phyloP scores from a whole-genome alignment of 2,113 vertebrate genomes.

The Halcyon malimbica region DNA sequence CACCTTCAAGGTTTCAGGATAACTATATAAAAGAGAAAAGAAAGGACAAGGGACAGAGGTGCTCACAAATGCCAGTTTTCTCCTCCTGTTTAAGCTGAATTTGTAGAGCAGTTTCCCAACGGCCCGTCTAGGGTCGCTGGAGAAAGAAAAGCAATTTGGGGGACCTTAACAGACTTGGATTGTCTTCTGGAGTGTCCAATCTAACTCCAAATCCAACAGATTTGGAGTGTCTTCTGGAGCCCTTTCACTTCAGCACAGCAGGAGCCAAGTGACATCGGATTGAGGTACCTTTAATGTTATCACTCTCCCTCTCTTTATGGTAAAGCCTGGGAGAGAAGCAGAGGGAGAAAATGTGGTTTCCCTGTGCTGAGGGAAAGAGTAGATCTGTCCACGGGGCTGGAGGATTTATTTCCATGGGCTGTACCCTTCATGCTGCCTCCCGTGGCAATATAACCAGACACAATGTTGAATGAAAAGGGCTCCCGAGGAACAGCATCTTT shows the following conservation, averaged over 20 bases:
- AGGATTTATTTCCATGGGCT: neutral
- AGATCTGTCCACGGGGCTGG: neutral
- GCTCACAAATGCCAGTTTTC: neutral
- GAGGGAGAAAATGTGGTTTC: neutral
- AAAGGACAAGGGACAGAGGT: neutral
- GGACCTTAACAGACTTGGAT: neutral
- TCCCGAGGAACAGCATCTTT: neutral
- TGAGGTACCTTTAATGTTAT: neutral
- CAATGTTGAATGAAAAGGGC: neutral
- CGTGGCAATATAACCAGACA: neutral
- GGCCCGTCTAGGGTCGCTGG: neutral
- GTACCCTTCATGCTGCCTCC: neutral
- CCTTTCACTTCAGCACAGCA: neutral
- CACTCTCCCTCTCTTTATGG: neutral
- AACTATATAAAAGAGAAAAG: neutral
- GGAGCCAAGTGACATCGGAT: neutral
- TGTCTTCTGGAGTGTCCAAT: neutral
- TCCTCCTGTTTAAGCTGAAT: neutral
- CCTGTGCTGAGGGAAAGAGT: neutral
- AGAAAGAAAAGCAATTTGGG: neutral
- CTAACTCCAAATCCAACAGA: too few species aligned
- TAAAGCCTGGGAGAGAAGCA: neutral
- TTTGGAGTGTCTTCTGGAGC: neutral
- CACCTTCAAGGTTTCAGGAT: neutral
- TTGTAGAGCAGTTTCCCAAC: neutral